Conservation (phyloP, 2,888 invertebrate species). For the Ornithoptera alexandrae region DNA sequence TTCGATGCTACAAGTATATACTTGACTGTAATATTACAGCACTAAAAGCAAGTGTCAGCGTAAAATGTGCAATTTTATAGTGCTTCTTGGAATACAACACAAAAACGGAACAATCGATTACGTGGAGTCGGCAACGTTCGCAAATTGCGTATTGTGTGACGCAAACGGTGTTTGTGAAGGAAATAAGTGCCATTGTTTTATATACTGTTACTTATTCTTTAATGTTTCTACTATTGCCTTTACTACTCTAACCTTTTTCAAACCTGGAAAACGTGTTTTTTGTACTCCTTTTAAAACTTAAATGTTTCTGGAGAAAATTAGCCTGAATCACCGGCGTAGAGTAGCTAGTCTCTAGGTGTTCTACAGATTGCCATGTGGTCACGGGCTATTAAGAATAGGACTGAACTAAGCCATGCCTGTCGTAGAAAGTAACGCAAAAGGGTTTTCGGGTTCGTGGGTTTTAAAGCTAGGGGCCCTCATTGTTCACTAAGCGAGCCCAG, state of each 20-base stretch:
- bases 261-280: not conserved
- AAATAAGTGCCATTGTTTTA: constrained; percentile 6
- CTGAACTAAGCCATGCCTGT: too few relatives aligned
- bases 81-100: constrained; percentile 17
- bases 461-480: too few relatives aligned
- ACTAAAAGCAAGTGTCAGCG: constrained; percentile 1
- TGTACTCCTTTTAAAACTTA: not conserved
- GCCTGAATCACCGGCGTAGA: too few relatives aligned
- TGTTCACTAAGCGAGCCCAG: too few relatives aligned
- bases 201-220: not conserved
- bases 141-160: constrained; percentile 9
- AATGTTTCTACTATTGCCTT: not conserved
- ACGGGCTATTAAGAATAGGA: too few relatives aligned
- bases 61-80: constrained; percentile 5
- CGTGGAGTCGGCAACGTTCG: constrained; percentile 16
- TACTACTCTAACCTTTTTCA: not conserved
- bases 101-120: constrained; percentile 21
- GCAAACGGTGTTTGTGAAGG: not conserved
- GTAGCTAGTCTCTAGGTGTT: too few relatives aligned
- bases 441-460: too few relatives aligned
- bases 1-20: not conserved
- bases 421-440: too few relatives aligned
- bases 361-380: too few relatives aligned
- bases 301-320: not conserved
- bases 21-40: too few relatives aligned